Percentiles rank a stretch among this genome's conserved stretches.
Conservation (phyloP, 1,140 invertebrate genomes). For the Helicoverpa armigera region DNA sequence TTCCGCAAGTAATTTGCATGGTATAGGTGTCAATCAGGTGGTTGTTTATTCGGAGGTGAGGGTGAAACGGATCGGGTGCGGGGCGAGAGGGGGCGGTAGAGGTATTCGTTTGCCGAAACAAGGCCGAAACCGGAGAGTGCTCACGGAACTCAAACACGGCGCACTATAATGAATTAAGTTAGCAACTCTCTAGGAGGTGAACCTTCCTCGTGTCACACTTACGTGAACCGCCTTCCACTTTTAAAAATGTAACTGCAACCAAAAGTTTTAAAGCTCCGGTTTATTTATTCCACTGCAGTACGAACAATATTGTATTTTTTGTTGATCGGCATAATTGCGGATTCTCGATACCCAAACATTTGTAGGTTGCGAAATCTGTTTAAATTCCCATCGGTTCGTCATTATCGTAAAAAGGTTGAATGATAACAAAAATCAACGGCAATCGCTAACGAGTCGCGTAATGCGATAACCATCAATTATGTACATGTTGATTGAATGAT, state of each 20-base stretch:
- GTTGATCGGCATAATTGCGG: conserved; percentile 35
- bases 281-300: background rate
- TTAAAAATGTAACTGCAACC: conserved; percentile 53
- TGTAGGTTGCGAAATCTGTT: conserved; percentile 29
- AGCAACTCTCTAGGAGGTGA: conserved; percentile 64
- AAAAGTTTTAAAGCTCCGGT: background rate
- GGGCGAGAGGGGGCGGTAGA: conserved; percentile 17
- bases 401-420: conserved; percentile 50
- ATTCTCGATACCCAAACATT: conserved; percentile 7
- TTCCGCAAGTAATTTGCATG: conserved; percentile 60
- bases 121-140: conserved; percentile 60
- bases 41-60: conserved; percentile 57
- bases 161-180: conserved; percentile 83
- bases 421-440: conserved; percentile 63
- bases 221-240: conserved; percentile 59
- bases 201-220: conserved; percentile 70
- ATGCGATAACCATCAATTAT: conserved; percentile 69
- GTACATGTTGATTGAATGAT: conserved; percentile 69
- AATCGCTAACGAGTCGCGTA: conserved; percentile 64
- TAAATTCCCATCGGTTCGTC: conserved; percentile 26
- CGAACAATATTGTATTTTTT: background rate
- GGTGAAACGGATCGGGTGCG: conserved; percentile 23
- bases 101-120: conserved; percentile 59
- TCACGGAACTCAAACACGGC: conserved; percentile 76
- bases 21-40: conserved; percentile 64